Evolutionary conservation across 1,140 invertebrate species (phyloP).

Genomic region (Lepidurus packardi): DNA sequence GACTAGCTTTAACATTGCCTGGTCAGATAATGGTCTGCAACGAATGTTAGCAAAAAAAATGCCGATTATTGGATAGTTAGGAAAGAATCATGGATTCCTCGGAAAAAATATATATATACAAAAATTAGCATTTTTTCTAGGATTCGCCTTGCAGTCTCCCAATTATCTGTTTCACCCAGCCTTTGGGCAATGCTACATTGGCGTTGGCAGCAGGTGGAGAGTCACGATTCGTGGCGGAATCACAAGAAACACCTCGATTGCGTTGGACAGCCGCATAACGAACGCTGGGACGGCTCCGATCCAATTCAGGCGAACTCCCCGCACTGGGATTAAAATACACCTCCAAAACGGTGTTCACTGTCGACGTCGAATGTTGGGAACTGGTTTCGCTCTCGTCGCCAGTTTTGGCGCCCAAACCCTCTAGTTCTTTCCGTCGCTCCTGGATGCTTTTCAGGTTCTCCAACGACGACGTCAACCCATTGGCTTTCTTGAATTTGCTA

Average conservation of each 20-base stretch:
- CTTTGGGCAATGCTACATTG: constrained; percentile 42
- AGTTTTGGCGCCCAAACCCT: constrained; percentile 36
- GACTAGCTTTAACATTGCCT: constrained; percentile 14
- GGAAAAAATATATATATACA: neutral
- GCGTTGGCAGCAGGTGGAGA: constrained; percentile 37
- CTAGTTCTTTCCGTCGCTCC: constrained; percentile 41
- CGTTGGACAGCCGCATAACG: constrained; percentile 36
- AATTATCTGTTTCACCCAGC: constrained; percentile 51
- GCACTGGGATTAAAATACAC: constrained; percentile 34
- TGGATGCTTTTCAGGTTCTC: constrained; percentile 36
- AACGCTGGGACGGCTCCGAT: constrained; percentile 35
- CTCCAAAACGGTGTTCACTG: constrained; percentile 47
- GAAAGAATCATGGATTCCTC: neutral
- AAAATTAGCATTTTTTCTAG: neutral
- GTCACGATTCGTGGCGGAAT: constrained; percentile 34
- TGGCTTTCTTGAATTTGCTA: neutral
- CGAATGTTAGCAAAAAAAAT: neutral
- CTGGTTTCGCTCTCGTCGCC: constrained; percentile 48
- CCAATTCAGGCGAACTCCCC: constrained; percentile 32
- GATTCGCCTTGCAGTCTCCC: constrained; percentile 47
- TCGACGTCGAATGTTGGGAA: constrained; percentile 47
- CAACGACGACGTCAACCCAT: constrained; percentile 26
- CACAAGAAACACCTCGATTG: constrained; percentile 24
- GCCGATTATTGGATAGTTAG: neutral
- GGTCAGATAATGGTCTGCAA: neutral